Evolutionary conservation across 2,797 vertebrate genomes (phyloP).

Genomic region (Lepidocolaptes lacrymiger): DNA sequence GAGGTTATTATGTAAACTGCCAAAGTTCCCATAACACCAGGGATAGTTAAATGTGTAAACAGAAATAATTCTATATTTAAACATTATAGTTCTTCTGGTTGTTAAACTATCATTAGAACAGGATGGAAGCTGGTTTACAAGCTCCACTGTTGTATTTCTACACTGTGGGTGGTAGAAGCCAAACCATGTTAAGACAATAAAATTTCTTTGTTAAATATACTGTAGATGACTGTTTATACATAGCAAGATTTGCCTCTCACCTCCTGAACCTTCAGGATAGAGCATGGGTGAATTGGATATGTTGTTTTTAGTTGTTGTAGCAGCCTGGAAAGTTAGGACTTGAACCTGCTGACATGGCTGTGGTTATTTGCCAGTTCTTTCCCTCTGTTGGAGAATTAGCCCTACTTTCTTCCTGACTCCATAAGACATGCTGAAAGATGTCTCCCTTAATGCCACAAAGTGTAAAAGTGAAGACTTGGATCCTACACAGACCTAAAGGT

Average conservation of each 20-base stretch:
- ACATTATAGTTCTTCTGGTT: slow-evolving; percentile 57
- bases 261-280: slow-evolving; percentile 52
- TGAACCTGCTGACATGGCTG: slow-evolving; percentile 8
- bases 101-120: slow-evolving; percentile 67
- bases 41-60: slow-evolving; percentile 56
- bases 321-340: slow-evolving; percentile 17
- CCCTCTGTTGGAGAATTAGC: not conserved
- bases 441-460: not conserved
- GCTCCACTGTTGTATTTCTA: slow-evolving; percentile 22
- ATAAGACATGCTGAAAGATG: not conserved
- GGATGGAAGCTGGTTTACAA: slow-evolving; percentile 66
- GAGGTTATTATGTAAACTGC: slow-evolving; percentile 44
- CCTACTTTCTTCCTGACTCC: not conserved
- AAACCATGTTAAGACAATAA: slow-evolving; percentile 66
- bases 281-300: slow-evolving; percentile 36
- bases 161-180: slow-evolving; percentile 64
- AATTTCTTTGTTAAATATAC: slow-evolving; percentile 64
- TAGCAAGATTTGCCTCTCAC: slow-evolving; percentile 58
- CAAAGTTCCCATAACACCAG: slow-evolving; percentile 16
- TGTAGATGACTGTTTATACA: slow-evolving; percentile 61
- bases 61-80: slow-evolving; percentile 71
- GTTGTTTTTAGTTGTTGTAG: slow-evolving; percentile 35
- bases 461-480: not conserved
- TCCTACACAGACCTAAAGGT: not conserved
- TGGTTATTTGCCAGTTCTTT: slow-evolving; percentile 9